Conservation (phyloP, 2,113 vertebrate genomes). For the Alexandromys fortis region DNA sequence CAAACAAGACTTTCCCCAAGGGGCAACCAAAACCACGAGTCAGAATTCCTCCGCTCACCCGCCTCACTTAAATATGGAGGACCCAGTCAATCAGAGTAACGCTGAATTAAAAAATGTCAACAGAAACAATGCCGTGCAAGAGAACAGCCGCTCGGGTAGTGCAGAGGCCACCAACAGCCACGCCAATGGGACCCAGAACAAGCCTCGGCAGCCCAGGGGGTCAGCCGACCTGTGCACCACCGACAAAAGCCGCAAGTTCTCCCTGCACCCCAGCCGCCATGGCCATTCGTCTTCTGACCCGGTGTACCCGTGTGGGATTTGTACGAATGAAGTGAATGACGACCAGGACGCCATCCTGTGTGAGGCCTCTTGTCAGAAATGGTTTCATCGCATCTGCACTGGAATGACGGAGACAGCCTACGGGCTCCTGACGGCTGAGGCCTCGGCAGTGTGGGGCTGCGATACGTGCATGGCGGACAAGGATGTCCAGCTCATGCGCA, state of each 20-base stretch:
- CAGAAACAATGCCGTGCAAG: constrained; percentile 81
- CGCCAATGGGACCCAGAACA: constrained; percentile 85
- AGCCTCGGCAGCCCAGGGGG: constrained; percentile 83
- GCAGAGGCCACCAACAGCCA: constrained; percentile 84
- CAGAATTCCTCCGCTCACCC: constrained; percentile 83
- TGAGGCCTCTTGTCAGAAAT: constrained; percentile 92
- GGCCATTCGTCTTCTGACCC: constrained; percentile 86
- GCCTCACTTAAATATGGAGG: constrained; percentile 85
- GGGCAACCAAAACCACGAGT: constrained; percentile 79
- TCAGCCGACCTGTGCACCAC: constrained; percentile 79
- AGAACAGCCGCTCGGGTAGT: constrained; percentile 81
- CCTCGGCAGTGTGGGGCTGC: constrained; percentile 91
- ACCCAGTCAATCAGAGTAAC: constrained; percentile 81
- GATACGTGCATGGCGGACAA: constrained; percentile 91
- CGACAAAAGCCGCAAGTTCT: constrained; percentile 84
- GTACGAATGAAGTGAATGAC: constrained; percentile 90
- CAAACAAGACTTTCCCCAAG: constrained; percentile 86
- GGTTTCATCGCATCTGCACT: constrained; percentile 92
- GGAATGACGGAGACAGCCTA: constrained; percentile 94
- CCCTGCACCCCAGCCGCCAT: constrained; percentile 82
- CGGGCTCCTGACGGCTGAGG: constrained; percentile 90
- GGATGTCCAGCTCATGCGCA: constrained; percentile 87
- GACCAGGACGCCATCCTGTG: constrained; percentile 92
- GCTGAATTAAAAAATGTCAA: constrained; percentile 83
- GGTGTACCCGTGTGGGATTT: constrained; percentile 90